These are phyloP conservation scores for Lophura nycthemera DNA, from an alignment of 2,113 vertebrate species.

Conservation along the genomic window DNA sequence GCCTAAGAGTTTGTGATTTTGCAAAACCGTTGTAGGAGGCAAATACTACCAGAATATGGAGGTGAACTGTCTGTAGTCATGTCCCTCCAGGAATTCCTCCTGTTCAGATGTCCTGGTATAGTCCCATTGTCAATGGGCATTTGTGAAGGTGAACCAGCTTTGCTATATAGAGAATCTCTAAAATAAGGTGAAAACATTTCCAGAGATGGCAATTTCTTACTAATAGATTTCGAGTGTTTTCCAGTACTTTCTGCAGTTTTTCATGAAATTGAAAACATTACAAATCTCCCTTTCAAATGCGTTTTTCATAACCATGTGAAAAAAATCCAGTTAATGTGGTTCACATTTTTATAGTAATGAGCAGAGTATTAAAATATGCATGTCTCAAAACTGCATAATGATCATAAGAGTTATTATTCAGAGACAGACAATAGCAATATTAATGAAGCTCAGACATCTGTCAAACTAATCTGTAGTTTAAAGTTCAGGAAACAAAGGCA, in stretches of 20 bases:
- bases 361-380: background rate
- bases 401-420: constrained; percentile 28
- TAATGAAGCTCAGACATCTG: constrained; percentile 49
- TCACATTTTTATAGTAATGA: background rate
- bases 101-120: fast-evolving
- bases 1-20: background rate
- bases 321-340: background rate
- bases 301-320: background rate
- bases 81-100: background rate
- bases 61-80: fast-evolving
- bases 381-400: background rate
- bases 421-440: constrained; percentile 43
- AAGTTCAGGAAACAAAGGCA: constrained; percentile 8
- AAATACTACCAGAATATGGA: background rate
- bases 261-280: background rate
- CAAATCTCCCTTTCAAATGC: background rate
- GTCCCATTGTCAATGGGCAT: background rate
- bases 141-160: background rate
- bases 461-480: constrained; percentile 41
- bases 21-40: background rate
- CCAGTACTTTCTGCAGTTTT: background rate
- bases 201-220: background rate
- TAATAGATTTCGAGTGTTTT: background rate
- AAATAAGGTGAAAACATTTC: background rate
- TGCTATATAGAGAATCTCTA: background rate